phyloP scores from a whole-genome alignment of 1,140 invertebrate species.

The Eciton burchellii region DNA sequence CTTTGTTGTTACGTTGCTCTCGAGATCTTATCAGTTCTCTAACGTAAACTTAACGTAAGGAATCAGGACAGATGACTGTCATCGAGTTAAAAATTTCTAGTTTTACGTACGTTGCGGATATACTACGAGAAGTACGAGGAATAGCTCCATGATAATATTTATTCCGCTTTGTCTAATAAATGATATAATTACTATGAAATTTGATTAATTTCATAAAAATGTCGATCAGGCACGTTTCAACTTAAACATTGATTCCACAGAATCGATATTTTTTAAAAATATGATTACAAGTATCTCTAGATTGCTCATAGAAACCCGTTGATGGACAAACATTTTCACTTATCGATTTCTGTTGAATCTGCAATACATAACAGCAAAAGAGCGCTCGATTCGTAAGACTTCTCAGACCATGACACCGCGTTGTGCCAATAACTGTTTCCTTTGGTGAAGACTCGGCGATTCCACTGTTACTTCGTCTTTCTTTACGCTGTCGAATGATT shows the following conservation, averaged over 20 bases:
- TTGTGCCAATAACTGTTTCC: constrained; percentile 83
- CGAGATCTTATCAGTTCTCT: too few species aligned
- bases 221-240: constrained; percentile 1
- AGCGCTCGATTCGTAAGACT: constrained; percentile 4
- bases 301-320: not conserved
- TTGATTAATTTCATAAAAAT: constrained; percentile 10
- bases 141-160: constrained; percentile 10
- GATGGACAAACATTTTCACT: not conserved
- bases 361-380: not conserved
- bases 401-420: constrained; percentile 82
- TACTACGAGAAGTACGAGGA: constrained; percentile 16
- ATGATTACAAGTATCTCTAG: not conserved
- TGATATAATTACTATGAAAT: constrained; percentile 10
- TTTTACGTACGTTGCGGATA: not conserved
- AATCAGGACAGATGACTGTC: not conserved
- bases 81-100: constrained; percentile 6
- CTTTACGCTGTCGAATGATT: constrained; percentile 76
- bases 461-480: constrained; percentile 75
- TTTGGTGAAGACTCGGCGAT: constrained; percentile 83
- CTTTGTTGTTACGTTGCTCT: constrained; percentile 14
- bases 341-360: constrained; percentile 9
- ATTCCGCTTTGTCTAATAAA: not conserved
- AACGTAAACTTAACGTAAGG: not conserved
- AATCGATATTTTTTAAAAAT: not conserved
- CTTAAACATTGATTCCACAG: constrained; percentile 6